Base-by-base conservation (phyloP, 2,888 invertebrate species). In the Agrochola lychnidis region DNA sequence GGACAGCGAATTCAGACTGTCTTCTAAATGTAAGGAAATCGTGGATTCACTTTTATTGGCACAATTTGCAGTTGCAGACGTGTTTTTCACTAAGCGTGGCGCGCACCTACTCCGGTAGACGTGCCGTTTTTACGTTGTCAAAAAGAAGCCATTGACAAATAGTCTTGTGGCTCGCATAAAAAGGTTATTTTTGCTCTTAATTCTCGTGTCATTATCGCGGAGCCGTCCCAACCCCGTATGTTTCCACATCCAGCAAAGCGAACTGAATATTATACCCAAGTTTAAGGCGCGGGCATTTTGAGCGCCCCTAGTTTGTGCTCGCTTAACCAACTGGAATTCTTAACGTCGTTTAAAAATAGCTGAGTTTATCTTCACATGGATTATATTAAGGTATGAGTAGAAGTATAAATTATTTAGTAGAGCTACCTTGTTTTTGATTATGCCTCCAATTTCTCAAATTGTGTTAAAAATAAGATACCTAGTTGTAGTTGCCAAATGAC, bases 201-300 rank as follows among this genome's bases (percentile, higher is more conserved):
- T 4, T 25, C n/a, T 22, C 19, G 19, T 16, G 7, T 51, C 0
- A 0, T 14, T 9, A 19, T 25, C 36, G 14, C 48, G 57, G 6
- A 0, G 0, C 36, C 36, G 75, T 51, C n/a, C n/a, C 0, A 14
- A 0, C 19, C 36, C 63, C 42, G 77, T 79, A 57, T 85, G 76
- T 84, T 79, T 78, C 53, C 71, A 64, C 19, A 22, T 48, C 67
- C 62, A 36, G 57, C 73, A 67, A 70, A 66, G n/a, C n/a, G 25
- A 51, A 59, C 76, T 68, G 30, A 66, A 87, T 78, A 84, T 82
- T 73, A 73, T 69, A 66, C 25, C 40, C 57, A 76, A 81, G 78
- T 84, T 77, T 40, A 76, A 64, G 22, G 25, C 53, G 51, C 79
- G 48, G 59, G 48, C 45, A 69, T 79, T 71, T 78, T 62, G 67